phyloP scores from a whole-genome alignment of 2,797 vertebrate genomes.

The Lagorchestes hirsutus region DNA sequence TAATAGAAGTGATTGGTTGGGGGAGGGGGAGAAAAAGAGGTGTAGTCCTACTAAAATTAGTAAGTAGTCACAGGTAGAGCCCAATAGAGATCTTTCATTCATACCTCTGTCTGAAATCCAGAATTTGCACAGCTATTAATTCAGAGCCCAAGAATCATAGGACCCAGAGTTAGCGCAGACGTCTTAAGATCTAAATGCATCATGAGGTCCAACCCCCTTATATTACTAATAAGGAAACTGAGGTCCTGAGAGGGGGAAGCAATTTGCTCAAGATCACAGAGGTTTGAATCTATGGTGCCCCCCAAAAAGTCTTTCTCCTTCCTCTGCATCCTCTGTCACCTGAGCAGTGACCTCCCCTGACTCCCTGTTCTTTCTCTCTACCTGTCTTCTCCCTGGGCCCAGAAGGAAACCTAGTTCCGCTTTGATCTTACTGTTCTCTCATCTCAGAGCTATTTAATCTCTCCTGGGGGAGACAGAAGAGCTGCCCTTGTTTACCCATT shows the following conservation, averaged over 20 bases:
- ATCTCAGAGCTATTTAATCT: background rate
- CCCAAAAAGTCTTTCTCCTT: background rate
- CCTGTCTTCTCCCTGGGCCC: background rate
- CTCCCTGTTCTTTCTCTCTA: background rate
- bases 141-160: background rate
- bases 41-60: background rate
- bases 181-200: background rate
- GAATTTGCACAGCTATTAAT: background rate
- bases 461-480: background rate
- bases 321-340: background rate
- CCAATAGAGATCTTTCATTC: background rate
- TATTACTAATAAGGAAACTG: background rate
- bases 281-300: background rate
- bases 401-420: background rate
- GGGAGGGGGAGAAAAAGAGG: too few relatives aligned
- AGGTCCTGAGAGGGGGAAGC: background rate
- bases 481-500: slow-evolving; percentile 1
- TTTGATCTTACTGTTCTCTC: background rate
- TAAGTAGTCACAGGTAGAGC: background rate
- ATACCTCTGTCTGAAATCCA: background rate
- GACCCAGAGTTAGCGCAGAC: background rate
- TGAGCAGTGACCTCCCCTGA: background rate
- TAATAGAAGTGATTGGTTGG: background rate
- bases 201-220: background rate
- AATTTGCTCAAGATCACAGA: background rate